phyloP scores from a whole-genome alignment of 2,888 invertebrate genomes.

The Nymphalis polychloros region DNA sequence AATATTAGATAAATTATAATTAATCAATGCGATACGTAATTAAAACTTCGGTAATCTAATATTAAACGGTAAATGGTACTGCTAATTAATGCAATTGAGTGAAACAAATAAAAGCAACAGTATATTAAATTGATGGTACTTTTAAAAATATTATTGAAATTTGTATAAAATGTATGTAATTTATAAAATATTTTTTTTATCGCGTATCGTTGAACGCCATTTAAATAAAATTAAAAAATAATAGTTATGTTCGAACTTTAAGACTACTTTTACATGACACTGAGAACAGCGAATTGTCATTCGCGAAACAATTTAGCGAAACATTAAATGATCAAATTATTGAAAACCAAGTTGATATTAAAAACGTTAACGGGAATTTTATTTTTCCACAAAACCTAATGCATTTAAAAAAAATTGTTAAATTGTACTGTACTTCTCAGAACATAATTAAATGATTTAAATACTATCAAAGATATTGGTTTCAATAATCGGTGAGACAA shows the following conservation, averaged over 20 bases:
- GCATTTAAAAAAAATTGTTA: neutral
- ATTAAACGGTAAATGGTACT: too few species aligned
- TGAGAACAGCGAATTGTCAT: neutral
- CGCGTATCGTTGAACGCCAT: neutral
- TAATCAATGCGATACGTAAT: too few species aligned
- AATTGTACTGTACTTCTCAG: neutral
- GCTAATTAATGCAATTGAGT: too few species aligned
- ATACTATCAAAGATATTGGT: conserved; percentile 32
- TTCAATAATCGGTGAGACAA: conserved; percentile 42
- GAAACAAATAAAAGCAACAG: too few species aligned
- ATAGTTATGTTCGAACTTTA: neutral
- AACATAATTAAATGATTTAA: neutral
- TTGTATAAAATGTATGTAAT: too few species aligned
- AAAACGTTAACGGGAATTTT: neutral
- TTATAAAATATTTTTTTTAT: too few species aligned
- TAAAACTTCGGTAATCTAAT: too few species aligned
- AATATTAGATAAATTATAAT: too few species aligned
- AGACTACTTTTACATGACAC: conserved; percentile 5
- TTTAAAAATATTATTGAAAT: too few species aligned
- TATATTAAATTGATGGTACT: too few species aligned
- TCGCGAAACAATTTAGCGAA: neutral
- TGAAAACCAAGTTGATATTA: neutral
- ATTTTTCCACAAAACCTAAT: neutral
- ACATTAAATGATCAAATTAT: neutral
- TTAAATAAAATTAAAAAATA: neutral